phyloP scores from a whole-genome alignment of 1,140 invertebrate species.

The Diorhabda elongata region DNA sequence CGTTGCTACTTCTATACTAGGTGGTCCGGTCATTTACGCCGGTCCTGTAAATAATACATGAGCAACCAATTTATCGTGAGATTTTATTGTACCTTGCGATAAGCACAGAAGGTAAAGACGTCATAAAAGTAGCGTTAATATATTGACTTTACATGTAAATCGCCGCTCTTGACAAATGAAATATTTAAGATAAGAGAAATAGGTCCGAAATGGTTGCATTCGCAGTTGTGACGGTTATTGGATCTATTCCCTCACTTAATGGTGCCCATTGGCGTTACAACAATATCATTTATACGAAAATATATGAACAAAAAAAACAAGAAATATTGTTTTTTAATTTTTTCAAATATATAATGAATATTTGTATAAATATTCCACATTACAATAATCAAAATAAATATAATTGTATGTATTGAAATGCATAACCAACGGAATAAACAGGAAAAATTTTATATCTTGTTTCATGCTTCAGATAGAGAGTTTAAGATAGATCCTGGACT shows the following conservation, averaged over 20 bases:
- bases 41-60: neutral
- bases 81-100: slow-evolving; percentile 5
- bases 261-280: neutral
- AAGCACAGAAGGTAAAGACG: slow-evolving; percentile 2
- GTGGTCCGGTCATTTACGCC: neutral
- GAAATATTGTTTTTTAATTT: too few relatives aligned
- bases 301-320: neutral
- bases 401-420: too few relatives aligned
- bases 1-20: neutral
- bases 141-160: slow-evolving; percentile 13
- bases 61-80: slow-evolving; percentile 4
- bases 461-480: too few relatives aligned
- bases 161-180: slow-evolving; percentile 13
- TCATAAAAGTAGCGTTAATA: slow-evolving; percentile 13
- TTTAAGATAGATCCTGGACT: too few relatives aligned
- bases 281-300: neutral
- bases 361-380: too few relatives aligned
- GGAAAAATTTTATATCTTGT: too few relatives aligned
- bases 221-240: neutral
- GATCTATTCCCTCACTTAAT: neutral
- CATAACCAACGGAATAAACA: too few relatives aligned
- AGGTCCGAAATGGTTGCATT: slow-evolving; percentile 11
- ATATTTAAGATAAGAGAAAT: slow-evolving; percentile 16
- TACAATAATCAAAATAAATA: too few relatives aligned
- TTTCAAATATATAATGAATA: too few relatives aligned